phyloP scores from a whole-genome alignment of 2,113 vertebrate genomes.

The Orycteropus afer region DNA sequence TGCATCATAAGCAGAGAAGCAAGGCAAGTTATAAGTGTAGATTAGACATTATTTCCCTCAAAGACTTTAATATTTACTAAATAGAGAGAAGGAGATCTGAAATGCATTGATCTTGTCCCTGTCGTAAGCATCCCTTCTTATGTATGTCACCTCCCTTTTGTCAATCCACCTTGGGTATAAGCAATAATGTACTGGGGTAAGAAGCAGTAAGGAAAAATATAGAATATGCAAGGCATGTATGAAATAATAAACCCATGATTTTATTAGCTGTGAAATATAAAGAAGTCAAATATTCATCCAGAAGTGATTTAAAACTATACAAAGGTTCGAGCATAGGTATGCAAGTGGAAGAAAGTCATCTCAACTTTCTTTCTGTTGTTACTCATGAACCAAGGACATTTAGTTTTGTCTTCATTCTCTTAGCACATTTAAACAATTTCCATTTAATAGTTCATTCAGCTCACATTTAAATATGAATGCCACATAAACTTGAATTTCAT shows the following conservation, averaged over 20 bases:
- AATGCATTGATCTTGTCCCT: not conserved
- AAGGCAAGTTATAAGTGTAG: not conserved
- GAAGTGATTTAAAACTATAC: not conserved
- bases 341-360: not conserved
- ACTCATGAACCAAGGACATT: not conserved
- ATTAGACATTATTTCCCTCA: not conserved
- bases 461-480: constrained; percentile 51
- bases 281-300: not conserved
- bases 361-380: not conserved
- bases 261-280: constrained; percentile 1
- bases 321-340: not conserved
- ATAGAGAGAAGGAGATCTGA: not conserved
- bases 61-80: not conserved
- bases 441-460: constrained; percentile 13
- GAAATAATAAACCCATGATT: not conserved
- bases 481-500: constrained; percentile 57
- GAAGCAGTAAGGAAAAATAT: not conserved
- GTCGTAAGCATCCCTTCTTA: not conserved
- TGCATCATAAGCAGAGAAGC: not conserved
- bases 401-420: not conserved
- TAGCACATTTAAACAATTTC: constrained; percentile 47
- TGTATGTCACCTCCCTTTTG: not conserved
- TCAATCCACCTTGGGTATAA: not conserved
- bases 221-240: not conserved
- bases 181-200: not conserved